Evolutionary conservation across 2,113 vertebrate genomes (phyloP), one percentile per base, ranked within the genome.

Genomic region (Athene cunicularia): DNA sequence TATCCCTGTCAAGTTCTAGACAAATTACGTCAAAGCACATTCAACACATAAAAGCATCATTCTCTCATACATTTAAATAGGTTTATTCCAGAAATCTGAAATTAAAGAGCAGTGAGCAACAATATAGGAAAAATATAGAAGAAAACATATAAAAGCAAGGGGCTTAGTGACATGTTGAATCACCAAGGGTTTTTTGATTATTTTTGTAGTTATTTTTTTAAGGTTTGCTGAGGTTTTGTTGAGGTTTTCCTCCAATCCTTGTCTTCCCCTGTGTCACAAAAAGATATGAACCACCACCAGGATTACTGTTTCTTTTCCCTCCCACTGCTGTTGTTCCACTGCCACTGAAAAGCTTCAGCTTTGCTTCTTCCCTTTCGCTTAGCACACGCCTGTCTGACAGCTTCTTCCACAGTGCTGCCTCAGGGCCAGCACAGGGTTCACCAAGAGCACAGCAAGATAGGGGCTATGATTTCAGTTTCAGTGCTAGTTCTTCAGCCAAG

Each of bases 21-120:
- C 93, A 96, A 96, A 96, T 93, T 91, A 95, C 79, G 95, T 97
- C 95, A 97, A 97, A 98, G 89, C 86, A 97, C 64, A 91, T 96
- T 96, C 90, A 90, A 88, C 80, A 94, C 53, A 96, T 49, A 97
- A 93, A 95, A 85, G 68, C 52, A 72, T 71, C 49, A 59, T 73
- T 86, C 49, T 80, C 62, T 89, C 59, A 75, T 58, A 72, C 20
- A 39, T 70, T 70, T 85, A 97, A 97, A 95, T 73, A 27, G 32
- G 59, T 85, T 97, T 94, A 92, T 93, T 92, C 95, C 49, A 39
- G 73, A 70, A 90, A 95, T 73, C 68, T 90, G 37, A 94, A 94
- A 80, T 77, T 52, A 80, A 95, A 92, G 95, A 90, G 56, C 45
- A 95, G 11, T 20, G 37, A 22, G 14, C 35, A 91, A 67, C 7